Evolutionary conservation across 2,113 vertebrate species (phyloP).

Genomic region (Ophiodon elongatus): DNA sequence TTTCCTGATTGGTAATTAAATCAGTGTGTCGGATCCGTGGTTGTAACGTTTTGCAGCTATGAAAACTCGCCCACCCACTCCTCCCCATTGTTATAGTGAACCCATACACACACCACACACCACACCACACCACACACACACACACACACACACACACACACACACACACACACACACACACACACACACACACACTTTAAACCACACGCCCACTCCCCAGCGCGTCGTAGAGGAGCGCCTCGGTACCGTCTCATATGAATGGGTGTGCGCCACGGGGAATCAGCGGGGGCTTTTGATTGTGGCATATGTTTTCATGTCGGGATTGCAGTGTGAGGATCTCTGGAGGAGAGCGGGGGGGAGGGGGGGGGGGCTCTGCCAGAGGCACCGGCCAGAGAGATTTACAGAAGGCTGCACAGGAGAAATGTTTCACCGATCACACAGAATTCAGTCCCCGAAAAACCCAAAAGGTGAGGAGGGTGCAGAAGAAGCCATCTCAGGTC

Average conservation of each 20-base stretch:
- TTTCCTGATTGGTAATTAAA: neutral
- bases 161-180: neutral
- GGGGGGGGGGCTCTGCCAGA: constrained; percentile 47
- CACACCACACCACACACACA: constrained; percentile 11
- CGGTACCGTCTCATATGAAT: constrained; percentile 49
- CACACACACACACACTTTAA: neutral
- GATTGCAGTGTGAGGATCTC: constrained; percentile 51
- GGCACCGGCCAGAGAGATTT: constrained; percentile 51
- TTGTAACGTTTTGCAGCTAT: constrained; percentile 38
- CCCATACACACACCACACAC: neutral
- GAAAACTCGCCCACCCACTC: constrained; percentile 12
- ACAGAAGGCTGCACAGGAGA: constrained; percentile 38
- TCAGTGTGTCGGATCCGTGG: neutral
- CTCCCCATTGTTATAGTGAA: constrained; percentile 19
- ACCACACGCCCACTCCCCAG: constrained; percentile 53
- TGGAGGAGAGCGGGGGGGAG: constrained; percentile 42
- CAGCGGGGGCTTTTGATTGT: constrained; percentile 55
- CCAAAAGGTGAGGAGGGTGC: neutral
- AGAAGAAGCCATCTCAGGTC: constrained; percentile 3
- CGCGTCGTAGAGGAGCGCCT: constrained; percentile 16
- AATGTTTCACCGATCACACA: constrained; percentile 42
- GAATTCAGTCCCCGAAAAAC: neutral
- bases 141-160: neutral
- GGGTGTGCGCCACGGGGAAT: constrained; percentile 34
- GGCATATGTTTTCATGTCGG: constrained; percentile 71